Conservation (phyloP, 2,888 invertebrate species). For the Pycnomerus fuliginosus region DNA sequence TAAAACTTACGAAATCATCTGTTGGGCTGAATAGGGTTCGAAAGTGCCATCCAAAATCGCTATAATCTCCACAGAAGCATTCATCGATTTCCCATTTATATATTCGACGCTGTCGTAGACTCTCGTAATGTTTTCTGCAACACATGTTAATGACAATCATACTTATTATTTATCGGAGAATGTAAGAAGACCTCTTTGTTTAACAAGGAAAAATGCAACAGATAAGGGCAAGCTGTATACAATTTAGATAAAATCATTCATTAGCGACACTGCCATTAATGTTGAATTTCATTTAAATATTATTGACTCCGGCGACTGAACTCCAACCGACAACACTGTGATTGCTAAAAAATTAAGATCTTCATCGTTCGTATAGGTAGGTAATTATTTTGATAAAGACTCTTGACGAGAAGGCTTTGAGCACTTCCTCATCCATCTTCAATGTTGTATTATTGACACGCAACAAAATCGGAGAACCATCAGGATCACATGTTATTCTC, state of each 20-base stretch:
- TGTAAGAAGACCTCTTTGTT: not conserved
- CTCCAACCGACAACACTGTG: not conserved
- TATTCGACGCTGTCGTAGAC: constrained; percentile 35
- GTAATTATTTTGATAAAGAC: too few relatives aligned
- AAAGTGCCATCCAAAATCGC: constrained; percentile 62
- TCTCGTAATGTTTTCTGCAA: constrained; percentile 31
- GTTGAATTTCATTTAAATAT: constrained; percentile 5
- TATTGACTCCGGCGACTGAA: constrained; percentile 5
- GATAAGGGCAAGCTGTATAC: too few relatives aligned
- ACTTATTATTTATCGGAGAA: not conserved
- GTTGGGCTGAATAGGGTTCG: constrained; percentile 58
- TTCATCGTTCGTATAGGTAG: too few relatives aligned
- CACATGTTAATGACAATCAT: not conserved
- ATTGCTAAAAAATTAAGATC: too few relatives aligned
- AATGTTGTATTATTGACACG: too few relatives aligned
- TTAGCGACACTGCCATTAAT: not conserved
- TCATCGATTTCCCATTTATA: constrained; percentile 31
- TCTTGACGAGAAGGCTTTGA: too few relatives aligned
- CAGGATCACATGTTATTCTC: too few relatives aligned
- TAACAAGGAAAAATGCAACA: not conserved
- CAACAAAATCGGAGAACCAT: too few relatives aligned
- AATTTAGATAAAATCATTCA: not conserved
- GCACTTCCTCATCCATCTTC: too few relatives aligned
- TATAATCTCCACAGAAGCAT: constrained; percentile 57
- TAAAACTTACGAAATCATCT: constrained; percentile 57